Evolutionary conservation across 1,140 invertebrate species (phyloP).

Genomic region (Oreohelix idahoensis): DNA sequence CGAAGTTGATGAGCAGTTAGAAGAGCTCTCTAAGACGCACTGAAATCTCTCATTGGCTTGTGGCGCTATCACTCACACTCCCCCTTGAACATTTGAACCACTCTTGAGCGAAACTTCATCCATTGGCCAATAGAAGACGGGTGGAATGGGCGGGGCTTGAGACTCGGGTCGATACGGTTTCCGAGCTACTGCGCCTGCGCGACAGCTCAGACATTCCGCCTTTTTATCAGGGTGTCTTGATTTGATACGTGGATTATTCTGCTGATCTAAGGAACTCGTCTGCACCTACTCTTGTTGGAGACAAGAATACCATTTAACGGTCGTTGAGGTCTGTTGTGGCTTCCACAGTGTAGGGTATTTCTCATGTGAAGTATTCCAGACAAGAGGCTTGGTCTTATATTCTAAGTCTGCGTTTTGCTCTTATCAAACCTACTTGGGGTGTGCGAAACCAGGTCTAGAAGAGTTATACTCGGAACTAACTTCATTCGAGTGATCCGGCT

Average conservation of each 20-base stretch:
- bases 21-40: not conserved
- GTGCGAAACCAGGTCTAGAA: not conserved
- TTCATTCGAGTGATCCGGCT: not conserved
- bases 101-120: not conserved
- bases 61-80: not conserved
- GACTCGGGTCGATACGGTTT: conserved; percentile 22
- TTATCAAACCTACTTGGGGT: not conserved
- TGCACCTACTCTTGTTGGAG: not conserved
- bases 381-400: not conserved
- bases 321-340: conserved; percentile 1
- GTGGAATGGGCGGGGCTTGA: not conserved
- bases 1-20: not conserved
- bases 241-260: not conserved
- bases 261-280: not conserved
- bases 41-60: conserved; percentile 7
- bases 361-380: not conserved
- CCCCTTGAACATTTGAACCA: not conserved
- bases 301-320: conserved; percentile 1
- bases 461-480: not conserved
- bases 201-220: not conserved
- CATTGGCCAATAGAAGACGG: not conserved
- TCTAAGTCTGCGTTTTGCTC: not conserved
- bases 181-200: conserved; percentile 20
- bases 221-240: not conserved
- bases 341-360: not conserved